phyloP scores from a whole-genome alignment of 1,140 invertebrate species.

The Lamellibrachia luymesi region DNA sequence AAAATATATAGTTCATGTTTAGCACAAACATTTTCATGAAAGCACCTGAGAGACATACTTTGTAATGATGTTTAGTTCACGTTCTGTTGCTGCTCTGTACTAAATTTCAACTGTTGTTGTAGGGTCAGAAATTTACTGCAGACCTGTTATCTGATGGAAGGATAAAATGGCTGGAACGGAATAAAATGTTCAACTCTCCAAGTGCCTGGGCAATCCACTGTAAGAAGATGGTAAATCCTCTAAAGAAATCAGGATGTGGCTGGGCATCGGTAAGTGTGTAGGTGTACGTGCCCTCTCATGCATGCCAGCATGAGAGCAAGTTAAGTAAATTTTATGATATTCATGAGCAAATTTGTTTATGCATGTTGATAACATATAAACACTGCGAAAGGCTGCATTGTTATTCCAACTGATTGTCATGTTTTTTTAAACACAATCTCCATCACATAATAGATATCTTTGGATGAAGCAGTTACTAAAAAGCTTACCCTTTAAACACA shows the following conservation, averaged over 20 bases:
- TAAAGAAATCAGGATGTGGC: conserved; percentile 87
- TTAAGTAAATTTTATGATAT: not conserved
- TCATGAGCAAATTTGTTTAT: too few relatives aligned
- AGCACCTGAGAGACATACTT: too few relatives aligned
- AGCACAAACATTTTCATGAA: too few relatives aligned
- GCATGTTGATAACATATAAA: too few relatives aligned
- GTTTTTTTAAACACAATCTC: too few relatives aligned
- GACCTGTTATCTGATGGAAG: conserved; percentile 82
- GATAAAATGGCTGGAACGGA: conserved; percentile 83
- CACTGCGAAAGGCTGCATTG: not conserved
- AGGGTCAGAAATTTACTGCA: conserved; percentile 86
- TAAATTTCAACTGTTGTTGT: conserved; percentile 40
- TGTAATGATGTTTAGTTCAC: conserved; percentile 13
- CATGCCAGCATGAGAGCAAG: not conserved
- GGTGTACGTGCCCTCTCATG: not conserved
- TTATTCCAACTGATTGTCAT: not conserved
- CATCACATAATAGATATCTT: too few relatives aligned
- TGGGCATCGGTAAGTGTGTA: conserved; percentile 70
- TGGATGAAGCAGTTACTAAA: not conserved
- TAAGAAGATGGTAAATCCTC: conserved; percentile 85
- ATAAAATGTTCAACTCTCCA: conserved; percentile 83
- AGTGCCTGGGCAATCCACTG: conserved; percentile 90
- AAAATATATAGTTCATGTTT: too few relatives aligned
- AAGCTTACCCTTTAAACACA: not conserved
- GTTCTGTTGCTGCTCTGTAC: not conserved